These are phyloP conservation scores for Ageneiosus marmoratus DNA, from an alignment of 2,113 vertebrate genomes.

Conservation along the genomic window DNA sequence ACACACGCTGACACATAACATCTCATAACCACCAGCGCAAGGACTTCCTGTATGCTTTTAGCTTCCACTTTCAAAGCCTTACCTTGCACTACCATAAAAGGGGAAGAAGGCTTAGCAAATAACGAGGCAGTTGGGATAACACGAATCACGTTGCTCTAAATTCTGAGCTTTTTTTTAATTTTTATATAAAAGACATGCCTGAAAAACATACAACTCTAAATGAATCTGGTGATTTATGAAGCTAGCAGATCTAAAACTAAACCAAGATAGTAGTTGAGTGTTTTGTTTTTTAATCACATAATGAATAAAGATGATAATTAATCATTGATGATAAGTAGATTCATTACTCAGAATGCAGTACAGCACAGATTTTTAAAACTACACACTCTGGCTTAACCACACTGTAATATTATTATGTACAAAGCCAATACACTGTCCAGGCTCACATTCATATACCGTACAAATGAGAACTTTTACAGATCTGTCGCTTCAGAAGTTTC, in stretches of 20 bases:
- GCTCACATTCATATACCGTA: too few species aligned
- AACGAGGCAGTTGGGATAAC: neutral
- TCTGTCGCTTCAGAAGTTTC: neutral
- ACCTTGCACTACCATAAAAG: slow-evolving; percentile 52
- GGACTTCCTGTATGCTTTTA: slow-evolving; percentile 44
- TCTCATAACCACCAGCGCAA: slow-evolving; percentile 27
- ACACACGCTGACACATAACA: slow-evolving; percentile 2
- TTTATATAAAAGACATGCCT: neutral
- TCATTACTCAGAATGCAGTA: too few species aligned
- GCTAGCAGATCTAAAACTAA: neutral
- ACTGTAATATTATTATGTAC: neutral
- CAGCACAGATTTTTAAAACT: neutral
- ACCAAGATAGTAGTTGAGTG: neutral
- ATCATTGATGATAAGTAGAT: neutral
- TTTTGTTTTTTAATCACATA: neutral
- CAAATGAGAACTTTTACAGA: neutral
- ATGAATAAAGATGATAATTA: neutral
- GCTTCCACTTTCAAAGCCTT: slow-evolving; percentile 39
- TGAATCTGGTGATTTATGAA: neutral
- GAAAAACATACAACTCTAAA: neutral
- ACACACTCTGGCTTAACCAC: neutral
- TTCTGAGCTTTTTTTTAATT: neutral
- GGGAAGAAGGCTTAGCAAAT: slow-evolving; percentile 22
- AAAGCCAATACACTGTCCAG: neutral
- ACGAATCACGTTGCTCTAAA: neutral